Evolutionary conservation across 2,797 vertebrate genomes (phyloP), one percentile per base, ranked within the genome.

Genomic region (Melanotaenia boesemani): DNA sequence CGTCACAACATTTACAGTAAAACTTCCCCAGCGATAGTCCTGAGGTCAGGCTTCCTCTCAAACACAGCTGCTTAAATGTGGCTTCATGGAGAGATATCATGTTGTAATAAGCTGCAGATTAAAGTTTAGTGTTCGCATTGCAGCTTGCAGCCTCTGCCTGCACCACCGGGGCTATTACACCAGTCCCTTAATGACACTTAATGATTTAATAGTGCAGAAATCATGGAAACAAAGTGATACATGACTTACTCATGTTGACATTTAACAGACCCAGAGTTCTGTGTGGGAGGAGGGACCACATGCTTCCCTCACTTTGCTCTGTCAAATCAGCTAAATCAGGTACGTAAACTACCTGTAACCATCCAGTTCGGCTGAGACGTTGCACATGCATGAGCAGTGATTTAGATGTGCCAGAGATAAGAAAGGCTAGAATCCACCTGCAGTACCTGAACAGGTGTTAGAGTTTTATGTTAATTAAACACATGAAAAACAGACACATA

Each of bases 121-220:
- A 79, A 58, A 86, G 57, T 26, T 57, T 67, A 6, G 67, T 41
- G 70, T 76, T 72, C 60, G 67, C 72, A 69, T 60, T 16, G 5
- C 34, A 75, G 69, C 64, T 60, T 52, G 81, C 72, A 77, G 67
- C 56, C 44, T 76, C 67, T 66, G 39, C 69, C 70, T 80, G 78
- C 76, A 89, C 81, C 82, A 71, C 80, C 83, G 85, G 82, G 77
- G 75, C 88, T 86, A 85, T 92, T 91, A 88, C 81, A 87, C 86
- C 85, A 89, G 87, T 90, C 87, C 83, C 86, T 86, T 91, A 93
- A 93, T 93, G 88, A 91, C 87, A 88, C 83, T 89, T 91, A 91
- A 92, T 93, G 90, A 92, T 90, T 92, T 93, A 93, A 93, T 92
- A 91, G 86, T 87, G 86, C 44, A 90, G 87, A 90, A 93, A 89